Conservation (phyloP, 2,113 vertebrate species). For the Pseudorectes ferrugineus region DNA sequence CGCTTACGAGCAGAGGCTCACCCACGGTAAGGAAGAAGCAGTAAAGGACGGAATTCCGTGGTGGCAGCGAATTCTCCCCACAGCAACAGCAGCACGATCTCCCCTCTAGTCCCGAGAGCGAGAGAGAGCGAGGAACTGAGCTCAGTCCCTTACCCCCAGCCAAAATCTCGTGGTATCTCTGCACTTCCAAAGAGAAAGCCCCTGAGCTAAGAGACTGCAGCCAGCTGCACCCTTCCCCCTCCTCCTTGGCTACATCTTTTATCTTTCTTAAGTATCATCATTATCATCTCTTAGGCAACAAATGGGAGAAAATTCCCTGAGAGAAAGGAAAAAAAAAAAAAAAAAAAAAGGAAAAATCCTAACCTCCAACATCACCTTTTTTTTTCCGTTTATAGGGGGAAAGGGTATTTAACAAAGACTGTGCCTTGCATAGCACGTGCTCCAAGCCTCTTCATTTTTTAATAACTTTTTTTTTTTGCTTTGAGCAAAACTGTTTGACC, state of each 20-base stretch:
- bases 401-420: neutral
- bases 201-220: neutral
- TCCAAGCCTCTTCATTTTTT: neutral
- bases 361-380: neutral
- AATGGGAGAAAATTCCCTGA: neutral
- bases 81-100: neutral
- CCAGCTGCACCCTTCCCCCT: neutral
- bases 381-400: neutral
- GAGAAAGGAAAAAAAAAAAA: neutral
- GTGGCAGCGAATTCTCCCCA: neutral
- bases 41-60: accelerated
- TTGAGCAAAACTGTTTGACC: neutral
- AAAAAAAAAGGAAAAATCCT: neutral
- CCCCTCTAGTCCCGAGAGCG: neutral
- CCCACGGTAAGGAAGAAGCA: neutral
- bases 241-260: neutral
- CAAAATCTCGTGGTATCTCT: neutral
- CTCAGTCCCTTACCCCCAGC: neutral
- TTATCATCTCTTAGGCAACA: neutral
- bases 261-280: neutral
- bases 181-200: neutral
- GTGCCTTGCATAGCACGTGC: neutral
- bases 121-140: neutral
- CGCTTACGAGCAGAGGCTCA: neutral
- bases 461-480: neutral